Conservation (phyloP, 2,888 invertebrate genomes). For the Nomada flava region DNA sequence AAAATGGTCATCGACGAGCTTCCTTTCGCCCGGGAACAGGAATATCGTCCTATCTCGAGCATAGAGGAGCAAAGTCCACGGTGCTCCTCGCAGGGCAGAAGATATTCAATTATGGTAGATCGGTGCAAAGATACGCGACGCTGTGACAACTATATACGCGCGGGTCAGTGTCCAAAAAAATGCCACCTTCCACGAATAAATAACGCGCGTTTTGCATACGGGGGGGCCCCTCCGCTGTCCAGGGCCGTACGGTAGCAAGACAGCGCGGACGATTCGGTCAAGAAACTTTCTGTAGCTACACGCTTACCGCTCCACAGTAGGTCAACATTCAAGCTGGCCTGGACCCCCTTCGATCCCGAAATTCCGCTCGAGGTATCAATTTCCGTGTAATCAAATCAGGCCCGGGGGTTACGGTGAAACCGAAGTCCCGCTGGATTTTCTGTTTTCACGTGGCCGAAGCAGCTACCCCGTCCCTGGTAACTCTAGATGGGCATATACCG, state of each 20-base stretch:
- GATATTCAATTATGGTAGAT: slow-evolving; percentile 82
- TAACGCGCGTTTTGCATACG: slow-evolving; percentile 68
- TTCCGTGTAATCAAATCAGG: slow-evolving; percentile 33
- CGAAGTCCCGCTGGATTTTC: slow-evolving; percentile 23
- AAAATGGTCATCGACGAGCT: background rate
- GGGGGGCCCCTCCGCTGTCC: slow-evolving; percentile 33
- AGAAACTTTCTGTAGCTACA: background rate
- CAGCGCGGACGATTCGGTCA: background rate
- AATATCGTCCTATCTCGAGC: background rate
- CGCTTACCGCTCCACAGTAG: background rate
- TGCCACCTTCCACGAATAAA: slow-evolving; percentile 77
- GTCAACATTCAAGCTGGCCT: background rate
- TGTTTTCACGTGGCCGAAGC: slow-evolving; percentile 34
- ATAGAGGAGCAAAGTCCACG: background rate
- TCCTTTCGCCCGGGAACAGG: background rate
- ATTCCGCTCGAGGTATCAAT: slow-evolving; percentile 41
- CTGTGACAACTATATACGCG: slow-evolving; percentile 81
- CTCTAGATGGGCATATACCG: slow-evolving; percentile 79
- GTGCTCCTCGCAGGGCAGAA: slow-evolving; percentile 34
- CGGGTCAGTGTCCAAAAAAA: slow-evolving; percentile 75
- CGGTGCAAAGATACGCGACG: slow-evolving; percentile 75
- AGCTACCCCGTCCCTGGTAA: slow-evolving; percentile 75
- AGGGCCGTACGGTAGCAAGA: slow-evolving; percentile 59
- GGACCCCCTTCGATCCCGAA: background rate
- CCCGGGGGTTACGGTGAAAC: background rate